Base-by-base conservation (phyloP, 2,797 vertebrate genomes). In the Pangasius larnaudii region DNA sequence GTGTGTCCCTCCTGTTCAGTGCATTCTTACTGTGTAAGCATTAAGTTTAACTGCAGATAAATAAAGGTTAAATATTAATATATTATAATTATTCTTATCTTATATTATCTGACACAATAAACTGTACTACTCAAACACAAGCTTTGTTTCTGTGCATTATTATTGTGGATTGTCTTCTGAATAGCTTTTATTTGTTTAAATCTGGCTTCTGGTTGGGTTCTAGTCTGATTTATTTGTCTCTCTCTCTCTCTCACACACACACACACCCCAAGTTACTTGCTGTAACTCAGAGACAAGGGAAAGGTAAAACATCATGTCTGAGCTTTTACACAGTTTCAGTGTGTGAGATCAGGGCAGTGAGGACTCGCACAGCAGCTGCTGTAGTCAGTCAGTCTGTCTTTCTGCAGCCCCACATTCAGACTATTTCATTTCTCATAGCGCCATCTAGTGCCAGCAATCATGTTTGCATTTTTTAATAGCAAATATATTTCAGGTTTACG, bases 61-160 rank as follows among this genome's bases (percentile, higher is more conserved):
- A 30, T 24, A 24, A 72, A 18, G 27, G 39, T 46, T 22, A 30
- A 58, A 72, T 58, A 61, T 72, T 61, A 61, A 86, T 65, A 65
- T 14, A 22, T 39, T 39, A 39, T 39, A 39, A 39, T 39, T 39
- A 39, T 39, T 39, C 39, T 39, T 4, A 39, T 39, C 2, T 39
- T 4, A 3, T 39, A 72, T 65, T 56, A 80, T 39, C 30, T 80
- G 30, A 69, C 30, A 80, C 30, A 87, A 87, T 87, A 87, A 87
- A 87, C 39, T 11, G 56, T 30, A 33, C 56, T 81, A n/a, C 58
- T 59, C 53, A 39, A 39, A 6, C 33, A 14, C 8, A 22, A 39
- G 9, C 30, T 1, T 46, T 81, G 24, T 63, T 16, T 61, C 22
- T 27, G 56, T 61, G 58, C 0, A 8, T 81, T 24, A 27, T 61